phyloP scores from a whole-genome alignment of 1,140 invertebrate species.

The Brachionus manjavacas region DNA sequence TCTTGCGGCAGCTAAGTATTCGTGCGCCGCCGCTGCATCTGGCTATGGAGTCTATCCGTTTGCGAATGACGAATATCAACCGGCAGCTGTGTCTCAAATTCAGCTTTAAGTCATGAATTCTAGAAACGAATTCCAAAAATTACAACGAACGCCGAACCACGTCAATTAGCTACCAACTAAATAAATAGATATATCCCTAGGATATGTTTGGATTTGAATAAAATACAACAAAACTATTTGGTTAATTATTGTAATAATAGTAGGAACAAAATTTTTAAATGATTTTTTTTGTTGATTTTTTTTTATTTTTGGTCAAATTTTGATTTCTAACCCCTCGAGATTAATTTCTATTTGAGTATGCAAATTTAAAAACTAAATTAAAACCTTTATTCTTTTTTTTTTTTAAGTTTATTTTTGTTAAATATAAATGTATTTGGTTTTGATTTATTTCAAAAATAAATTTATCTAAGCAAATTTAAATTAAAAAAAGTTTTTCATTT shows the following conservation, averaged over 20 bases:
- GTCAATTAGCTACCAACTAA: not conserved
- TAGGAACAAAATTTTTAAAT: not conserved
- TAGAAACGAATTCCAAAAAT: not conserved
- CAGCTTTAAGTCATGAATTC: not conserved
- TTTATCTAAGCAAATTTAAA: not conserved
- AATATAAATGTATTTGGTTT: not conserved
- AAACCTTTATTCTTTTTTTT: slow-evolving; percentile 15
- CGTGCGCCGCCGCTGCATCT: slow-evolving; percentile 25
- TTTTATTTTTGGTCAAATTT: not conserved
- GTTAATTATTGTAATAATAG: slow-evolving; percentile 35
- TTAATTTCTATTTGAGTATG: not conserved
- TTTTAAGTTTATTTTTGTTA: not conserved
- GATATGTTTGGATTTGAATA: not conserved
- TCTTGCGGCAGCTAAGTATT: slow-evolving; percentile 37
- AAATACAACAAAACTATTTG: not conserved
- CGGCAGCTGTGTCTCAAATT: slow-evolving; percentile 41
- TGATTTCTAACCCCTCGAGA: not conserved
- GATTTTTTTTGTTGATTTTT: not conserved
- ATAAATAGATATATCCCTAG: slow-evolving; percentile 15
- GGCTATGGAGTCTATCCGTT: slow-evolving; percentile 26
- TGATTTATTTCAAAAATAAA: not conserved
- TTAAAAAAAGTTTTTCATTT: not conserved
- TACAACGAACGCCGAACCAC: slow-evolving; percentile 20
- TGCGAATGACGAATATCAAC: slow-evolving; percentile 11
- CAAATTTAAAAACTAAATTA: slow-evolving; percentile 19